Conservation (phyloP, 2,797 vertebrate genomes). For the Tinamus major region DNA sequence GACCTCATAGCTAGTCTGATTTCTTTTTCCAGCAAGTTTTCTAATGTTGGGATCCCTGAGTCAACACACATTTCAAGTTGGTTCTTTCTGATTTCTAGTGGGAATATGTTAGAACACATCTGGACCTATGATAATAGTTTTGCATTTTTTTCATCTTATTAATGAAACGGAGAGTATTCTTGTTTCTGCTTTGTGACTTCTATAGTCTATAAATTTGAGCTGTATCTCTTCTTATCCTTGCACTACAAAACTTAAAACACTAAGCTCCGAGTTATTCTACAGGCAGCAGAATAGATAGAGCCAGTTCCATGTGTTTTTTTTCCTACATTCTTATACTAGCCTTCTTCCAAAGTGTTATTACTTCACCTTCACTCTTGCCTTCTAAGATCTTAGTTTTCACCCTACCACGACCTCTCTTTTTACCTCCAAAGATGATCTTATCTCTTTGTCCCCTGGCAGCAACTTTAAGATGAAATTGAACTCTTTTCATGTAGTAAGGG, state of each 20-base stretch:
- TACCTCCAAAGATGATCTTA: not conserved
- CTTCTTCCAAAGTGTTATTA: not conserved
- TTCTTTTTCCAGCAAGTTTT: not conserved
- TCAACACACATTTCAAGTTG: not conserved
- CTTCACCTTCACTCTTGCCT: not conserved
- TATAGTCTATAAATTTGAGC: not conserved
- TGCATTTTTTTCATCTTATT: not conserved
- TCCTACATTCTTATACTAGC: not conserved
- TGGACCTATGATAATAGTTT: not conserved
- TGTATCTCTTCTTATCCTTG: not conserved
- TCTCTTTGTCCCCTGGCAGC: not conserved
- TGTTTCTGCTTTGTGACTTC: not conserved
- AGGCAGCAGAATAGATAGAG: not conserved
- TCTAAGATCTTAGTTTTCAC: not conserved
- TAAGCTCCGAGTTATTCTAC: not conserved
- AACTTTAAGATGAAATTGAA: not conserved
- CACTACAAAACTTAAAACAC: not conserved
- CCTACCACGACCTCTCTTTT: not conserved
- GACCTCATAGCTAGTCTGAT: not conserved
- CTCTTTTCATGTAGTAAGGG: not conserved
- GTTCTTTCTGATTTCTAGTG: not conserved
- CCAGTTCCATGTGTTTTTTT: not conserved
- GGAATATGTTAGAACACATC: not conserved
- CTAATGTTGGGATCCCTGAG: not conserved
- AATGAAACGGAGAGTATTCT: rapidly evolving